Percentiles rank a stretch among this genome's conserved stretches.
Evolutionary conservation across 2,113 vertebrate genomes (phyloP).

Genomic region (Coptodon bakossiorum): DNA sequence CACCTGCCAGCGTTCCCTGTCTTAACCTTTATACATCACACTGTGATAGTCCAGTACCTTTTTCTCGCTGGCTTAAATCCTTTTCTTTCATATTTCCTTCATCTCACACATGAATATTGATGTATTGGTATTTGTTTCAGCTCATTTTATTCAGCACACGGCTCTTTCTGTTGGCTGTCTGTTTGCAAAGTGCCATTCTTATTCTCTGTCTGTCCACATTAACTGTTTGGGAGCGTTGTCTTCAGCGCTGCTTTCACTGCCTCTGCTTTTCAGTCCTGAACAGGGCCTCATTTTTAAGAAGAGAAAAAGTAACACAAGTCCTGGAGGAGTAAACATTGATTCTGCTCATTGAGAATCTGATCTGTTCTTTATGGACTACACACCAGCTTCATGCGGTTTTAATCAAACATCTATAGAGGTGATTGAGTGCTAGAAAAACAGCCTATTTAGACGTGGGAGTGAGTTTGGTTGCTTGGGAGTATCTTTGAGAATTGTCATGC

Average conservation of each 20-base stretch:
- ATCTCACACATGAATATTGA: background rate
- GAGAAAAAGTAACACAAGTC: background rate
- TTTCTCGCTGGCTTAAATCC: background rate
- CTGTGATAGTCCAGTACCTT: background rate
- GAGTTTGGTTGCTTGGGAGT: conserved; percentile 1
- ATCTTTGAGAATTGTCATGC: conserved; percentile 22
- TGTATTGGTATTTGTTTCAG: background rate
- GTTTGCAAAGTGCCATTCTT: background rate
- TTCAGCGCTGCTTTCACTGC: background rate
- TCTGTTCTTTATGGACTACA: background rate
- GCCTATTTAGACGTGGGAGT: background rate
- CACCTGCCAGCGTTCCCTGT: conserved; percentile 15
- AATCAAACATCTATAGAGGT: background rate
- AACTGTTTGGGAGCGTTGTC: background rate
- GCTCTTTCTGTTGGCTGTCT: background rate
- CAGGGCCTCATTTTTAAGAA: background rate
- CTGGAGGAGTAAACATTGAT: background rate
- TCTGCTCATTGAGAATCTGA: background rate
- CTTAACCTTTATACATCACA: conserved; percentile 9
- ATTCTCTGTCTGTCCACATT: background rate
- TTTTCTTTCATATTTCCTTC: conserved; percentile 3
- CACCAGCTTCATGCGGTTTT: background rate
- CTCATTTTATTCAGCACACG: background rate
- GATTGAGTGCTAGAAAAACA: background rate
- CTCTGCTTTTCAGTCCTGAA: background rate